Evolutionary conservation across 2,113 vertebrate genomes (phyloP), one percentile per base, ranked within the genome.

Genomic region (cattle (Bos taurus)): DNA sequence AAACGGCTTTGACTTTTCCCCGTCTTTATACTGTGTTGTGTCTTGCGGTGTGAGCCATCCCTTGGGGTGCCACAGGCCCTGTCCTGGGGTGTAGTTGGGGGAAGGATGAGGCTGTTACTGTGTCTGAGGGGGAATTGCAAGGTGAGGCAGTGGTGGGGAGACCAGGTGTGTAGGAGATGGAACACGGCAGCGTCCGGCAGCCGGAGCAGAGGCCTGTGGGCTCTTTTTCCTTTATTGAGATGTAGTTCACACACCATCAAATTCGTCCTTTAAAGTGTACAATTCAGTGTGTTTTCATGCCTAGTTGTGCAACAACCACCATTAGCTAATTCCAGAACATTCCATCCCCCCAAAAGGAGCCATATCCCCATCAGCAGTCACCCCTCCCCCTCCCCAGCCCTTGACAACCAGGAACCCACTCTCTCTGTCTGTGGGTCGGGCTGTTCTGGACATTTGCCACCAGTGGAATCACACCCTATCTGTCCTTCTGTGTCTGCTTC

Each of bases 181-280:
- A 40, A 13, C 3, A 0, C 5, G 28, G 19, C 0, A 0, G 33
- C 0, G 0, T 30, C 59, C 56, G 17, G 33, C 6, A 15, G 59
- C 88, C 26, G 1, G 15, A 71, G 48, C 46, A 2, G 57, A 43
- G 87, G 13, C 1, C 2, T 40, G 3, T 14, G 5, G 21, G 26
- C 81, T 48, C 5, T 52, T 54, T 43, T 36, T 86, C 48, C 30
- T 94, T 52, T 87, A 81, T 48, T 46, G 82, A 74, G 16, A 60
- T 82, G 11, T 30, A 15, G 71, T 87, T 81, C 52, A 52, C 43
- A 25, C 2, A 52, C 28, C 23, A 1, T 9, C 30, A 17, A 71
- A 7, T 17, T 71, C 33, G n/a, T 56, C 12, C n/a, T 91, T 48
- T 81, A 28, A 94, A 87, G 16, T 13, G 3, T 59, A 48, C 19